Conservation (phyloP, 2,888 invertebrate species). For the Mechanitis mazaeus region DNA sequence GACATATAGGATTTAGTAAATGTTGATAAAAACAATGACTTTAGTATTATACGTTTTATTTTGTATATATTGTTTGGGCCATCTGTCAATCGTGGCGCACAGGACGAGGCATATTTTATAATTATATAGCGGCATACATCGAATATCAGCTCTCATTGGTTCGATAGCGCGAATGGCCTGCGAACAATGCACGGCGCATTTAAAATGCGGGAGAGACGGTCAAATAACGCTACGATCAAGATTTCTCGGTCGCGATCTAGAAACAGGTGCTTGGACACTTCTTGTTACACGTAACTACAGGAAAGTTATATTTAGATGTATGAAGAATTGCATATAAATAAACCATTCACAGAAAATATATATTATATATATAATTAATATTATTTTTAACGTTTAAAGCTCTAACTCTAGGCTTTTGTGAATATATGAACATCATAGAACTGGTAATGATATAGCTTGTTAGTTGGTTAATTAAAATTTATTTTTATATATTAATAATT, state of each 20-base stretch:
- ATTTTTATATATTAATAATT: too few relatives aligned
- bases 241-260: conserved; percentile 65
- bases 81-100: conserved; percentile 53
- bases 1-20: conserved; percentile 55
- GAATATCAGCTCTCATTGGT: conserved; percentile 53
- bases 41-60: conserved; percentile 58
- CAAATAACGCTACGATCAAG: conserved; percentile 48
- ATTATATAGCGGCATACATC: conserved; percentile 54
- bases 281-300: conserved; percentile 24
- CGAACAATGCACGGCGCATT: conserved; percentile 55
- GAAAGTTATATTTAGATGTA: conserved; percentile 22
- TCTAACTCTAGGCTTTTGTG: too few relatives aligned
- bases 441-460: too few relatives aligned
- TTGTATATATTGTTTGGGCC: conserved; percentile 52
- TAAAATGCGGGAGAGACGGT: conserved; percentile 42
- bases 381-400: too few relatives aligned
- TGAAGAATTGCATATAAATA: neutral
- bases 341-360: neutral
- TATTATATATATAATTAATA: too few relatives aligned
- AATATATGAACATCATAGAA: too few relatives aligned
- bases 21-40: conserved; percentile 63
- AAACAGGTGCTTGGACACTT: conserved; percentile 58
- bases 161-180: conserved; percentile 57
- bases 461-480: too few relatives aligned
- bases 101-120: conserved; percentile 61